Percentiles rank a stretch among this genome's conserved stretches.
These are phyloP conservation scores for Lycaena phlaeas DNA, from an alignment of 2,888 invertebrate genomes.

Conservation along the genomic window DNA sequence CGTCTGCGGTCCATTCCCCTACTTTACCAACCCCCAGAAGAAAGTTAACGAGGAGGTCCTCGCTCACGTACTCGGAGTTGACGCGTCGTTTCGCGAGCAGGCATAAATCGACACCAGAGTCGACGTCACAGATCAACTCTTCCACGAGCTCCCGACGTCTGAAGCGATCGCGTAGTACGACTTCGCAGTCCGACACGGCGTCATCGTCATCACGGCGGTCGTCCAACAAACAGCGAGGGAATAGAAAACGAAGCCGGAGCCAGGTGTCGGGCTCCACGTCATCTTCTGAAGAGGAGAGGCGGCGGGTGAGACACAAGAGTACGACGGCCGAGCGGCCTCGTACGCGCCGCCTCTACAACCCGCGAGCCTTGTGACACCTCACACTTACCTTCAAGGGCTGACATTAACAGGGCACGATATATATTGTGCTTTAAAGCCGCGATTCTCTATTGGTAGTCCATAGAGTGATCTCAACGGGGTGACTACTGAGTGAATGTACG, in stretches of 20 bases:
- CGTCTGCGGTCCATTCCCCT: background rate
- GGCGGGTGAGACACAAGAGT: background rate
- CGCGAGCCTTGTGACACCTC: conserved; percentile 7
- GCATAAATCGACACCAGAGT: conserved; percentile 16
- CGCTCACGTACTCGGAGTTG: conserved; percentile 27
- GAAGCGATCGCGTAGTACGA: background rate
- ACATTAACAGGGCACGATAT: background rate
- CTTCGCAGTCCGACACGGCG: background rate
- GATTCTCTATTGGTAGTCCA: no score
- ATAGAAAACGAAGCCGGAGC: background rate
- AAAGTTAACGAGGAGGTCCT: background rate
- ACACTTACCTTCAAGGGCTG: background rate
- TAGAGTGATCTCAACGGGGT: no score
- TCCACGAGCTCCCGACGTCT: background rate
- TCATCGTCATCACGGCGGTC: no score
- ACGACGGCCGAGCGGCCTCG: background rate
- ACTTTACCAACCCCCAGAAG: background rate
- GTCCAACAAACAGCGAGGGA: background rate
- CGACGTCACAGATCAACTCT: conserved; percentile 14
- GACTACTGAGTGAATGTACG: no score
- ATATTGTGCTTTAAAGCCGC: no score
- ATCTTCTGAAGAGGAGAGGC: background rate
- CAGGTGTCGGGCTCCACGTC: background rate
- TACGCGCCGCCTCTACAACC: conserved; percentile 14
- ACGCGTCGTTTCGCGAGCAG: conserved; percentile 25